phyloP scores from a whole-genome alignment of 2,113 vertebrate genomes.

The Cephalopterus ornatus region DNA sequence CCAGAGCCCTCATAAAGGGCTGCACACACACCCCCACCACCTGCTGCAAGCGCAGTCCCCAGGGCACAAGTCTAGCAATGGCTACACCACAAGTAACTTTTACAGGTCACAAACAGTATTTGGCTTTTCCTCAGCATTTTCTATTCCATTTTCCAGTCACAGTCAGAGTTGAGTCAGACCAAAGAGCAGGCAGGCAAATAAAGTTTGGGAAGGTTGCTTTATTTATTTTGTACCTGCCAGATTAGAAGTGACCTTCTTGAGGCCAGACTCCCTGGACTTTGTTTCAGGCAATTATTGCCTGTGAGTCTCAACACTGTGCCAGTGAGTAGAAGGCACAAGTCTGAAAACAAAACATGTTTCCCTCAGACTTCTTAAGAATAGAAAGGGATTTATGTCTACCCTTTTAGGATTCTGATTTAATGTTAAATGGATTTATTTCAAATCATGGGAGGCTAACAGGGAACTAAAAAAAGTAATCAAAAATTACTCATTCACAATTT shows the following conservation, averaged over 20 bases:
- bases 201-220: not conserved
- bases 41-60: not conserved
- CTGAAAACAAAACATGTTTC: not conserved
- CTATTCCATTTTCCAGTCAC: not conserved
- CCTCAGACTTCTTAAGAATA: not conserved
- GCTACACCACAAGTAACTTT: accelerated
- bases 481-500: not conserved
- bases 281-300: not conserved
- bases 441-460: not conserved
- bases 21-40: not conserved
- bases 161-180: not conserved
- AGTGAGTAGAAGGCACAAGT: not conserved
- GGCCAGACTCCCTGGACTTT: not conserved
- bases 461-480: not conserved
- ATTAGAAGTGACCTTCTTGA: not conserved
- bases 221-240: not conserved
- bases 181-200: not conserved
- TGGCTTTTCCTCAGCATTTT: not conserved
- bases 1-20: not conserved
- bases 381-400: not conserved
- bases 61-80: not conserved
- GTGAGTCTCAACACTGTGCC: not conserved
- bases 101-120: not conserved
- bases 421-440: not conserved
- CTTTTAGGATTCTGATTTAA: not conserved